Evolutionary conservation across 2,113 vertebrate species (phyloP).

Genomic region (Suricata suricatta): DNA sequence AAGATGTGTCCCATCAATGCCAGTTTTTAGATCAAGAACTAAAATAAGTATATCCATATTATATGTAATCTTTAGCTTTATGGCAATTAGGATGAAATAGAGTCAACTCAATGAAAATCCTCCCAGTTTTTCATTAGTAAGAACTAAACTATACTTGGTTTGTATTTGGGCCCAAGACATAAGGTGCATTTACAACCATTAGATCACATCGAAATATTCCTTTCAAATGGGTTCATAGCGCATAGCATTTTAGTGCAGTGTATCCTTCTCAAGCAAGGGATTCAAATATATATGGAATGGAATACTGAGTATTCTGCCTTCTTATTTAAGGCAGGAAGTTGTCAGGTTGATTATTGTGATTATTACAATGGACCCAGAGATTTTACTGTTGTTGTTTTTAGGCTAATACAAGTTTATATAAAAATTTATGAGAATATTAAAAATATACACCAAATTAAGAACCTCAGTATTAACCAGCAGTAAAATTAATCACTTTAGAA

Average conservation of each 20-base stretch:
- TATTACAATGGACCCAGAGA: neutral
- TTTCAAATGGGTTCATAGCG: neutral
- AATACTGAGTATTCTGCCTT: neutral
- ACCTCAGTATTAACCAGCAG: neutral
- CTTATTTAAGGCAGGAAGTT: neutral
- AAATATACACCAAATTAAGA: neutral
- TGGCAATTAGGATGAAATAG: neutral
- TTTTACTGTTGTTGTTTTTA: neutral
- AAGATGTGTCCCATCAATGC: neutral
- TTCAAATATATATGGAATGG: neutral
- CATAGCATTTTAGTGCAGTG: neutral
- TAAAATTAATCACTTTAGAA: neutral
- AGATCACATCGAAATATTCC: neutral
- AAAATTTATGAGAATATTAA: neutral
- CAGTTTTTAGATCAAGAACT: neutral
- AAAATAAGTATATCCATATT: neutral
- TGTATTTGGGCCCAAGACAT: neutral
- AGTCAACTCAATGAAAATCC: neutral
- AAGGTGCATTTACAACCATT: neutral
- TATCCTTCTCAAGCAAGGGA: neutral
- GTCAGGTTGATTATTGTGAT: neutral
- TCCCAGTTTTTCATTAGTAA: neutral
- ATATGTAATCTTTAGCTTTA: neutral
- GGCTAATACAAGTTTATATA: neutral
- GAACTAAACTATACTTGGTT: neutral